Base-by-base conservation (phyloP, 2,113 vertebrate species). In the Helogale parvula region DNA sequence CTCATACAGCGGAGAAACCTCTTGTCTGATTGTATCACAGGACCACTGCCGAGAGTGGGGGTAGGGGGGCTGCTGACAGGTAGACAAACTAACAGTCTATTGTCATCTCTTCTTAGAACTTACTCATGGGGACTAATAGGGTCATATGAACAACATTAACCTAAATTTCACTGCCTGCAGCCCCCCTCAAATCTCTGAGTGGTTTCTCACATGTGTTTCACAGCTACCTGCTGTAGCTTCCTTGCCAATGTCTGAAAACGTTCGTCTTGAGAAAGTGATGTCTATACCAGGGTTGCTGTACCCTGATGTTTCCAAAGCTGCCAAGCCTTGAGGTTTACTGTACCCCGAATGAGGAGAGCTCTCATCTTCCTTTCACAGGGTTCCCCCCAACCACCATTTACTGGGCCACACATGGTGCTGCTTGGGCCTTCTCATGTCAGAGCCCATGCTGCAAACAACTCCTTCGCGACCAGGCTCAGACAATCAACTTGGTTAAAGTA, bases 61-160 rank as follows among this genome's bases (percentile, higher is more conserved):
- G 57, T 23, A 47, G 69, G 65, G 15, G 23, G 35, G 35, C 60
- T 72, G 57, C 88, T 52, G n/a, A 50, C 45, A 66, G 50, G 47
- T 13, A 0, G 38, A 21, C 33, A 77, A 29, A 60, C 14, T 45
- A 71, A 66, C 15, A 17, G 17, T 45, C 29, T 50, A 3, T 27
- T 77, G 90, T 90, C 68, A 90, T 60, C 47, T 74, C 86, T 57
- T 66, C 74, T 86, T 69, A 79, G 90, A 66, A 47, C 45, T 13
- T 80, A 85, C 41, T 47, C 54, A 15, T 12, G 52, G 68, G 66
- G 31, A 68, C 16, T 19, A 15, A 38, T 45, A 66, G 16, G 54
- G 35, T 60, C 45, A 13, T 54, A 41, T 47, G 41, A 72, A 84
- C 41, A 84, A 12, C 11, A 41, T 68, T n/a, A 85, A 65, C 16